Base-by-base conservation (phyloP, 2,113 vertebrate genomes). In the Sorex fumeus region DNA sequence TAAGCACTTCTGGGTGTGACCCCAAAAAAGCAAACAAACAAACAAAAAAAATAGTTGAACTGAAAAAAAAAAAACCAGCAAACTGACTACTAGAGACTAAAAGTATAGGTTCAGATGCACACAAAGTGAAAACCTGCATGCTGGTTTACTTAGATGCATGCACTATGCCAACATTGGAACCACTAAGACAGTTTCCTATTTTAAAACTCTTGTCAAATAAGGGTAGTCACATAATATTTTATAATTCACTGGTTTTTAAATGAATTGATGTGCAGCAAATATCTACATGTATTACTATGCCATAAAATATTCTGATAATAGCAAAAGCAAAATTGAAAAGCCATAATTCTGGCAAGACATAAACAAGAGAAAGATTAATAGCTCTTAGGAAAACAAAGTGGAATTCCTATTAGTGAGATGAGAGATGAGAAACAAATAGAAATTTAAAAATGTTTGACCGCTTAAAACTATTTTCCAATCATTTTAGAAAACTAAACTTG, bases 251-350 rank as follows among this genome's bases (percentile, higher is more conserved):
- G 47, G 47, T 50, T 50, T 84, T 92, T 36, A 43, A 62, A 62
- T 81, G 40, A 92, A 45, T 8, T 28, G 11, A 64, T 79, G 50
- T 64, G 62, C 86, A 93, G 34, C 12, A 88, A 90, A 62, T 47
- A 76, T 93, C 45, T 69, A 86, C 30, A 23, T 50, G 77, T 25
- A 92, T 87, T 76, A 79, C 4, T 84, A 62, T 77, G 32, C 15
- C 25, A 87, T 88, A 77, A 92, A 90, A 81, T 78, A 82, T 57
- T 94, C 36, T 89, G 23, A 87, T 62, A 93, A 25, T 10, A n/a
- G 36, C 25, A 87, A 92, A 94, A 86, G 62, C 21, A 93, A 91
- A 93, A 85, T n/a, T 53, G 21, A 93, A 50, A 43, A 92, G 45
- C 36, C 90, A 16, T 81, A 81, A 32, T 87, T 91, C 19, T 81